Conservation (phyloP, 2,113 vertebrate species). For the Atrichornis clamosus region DNA sequence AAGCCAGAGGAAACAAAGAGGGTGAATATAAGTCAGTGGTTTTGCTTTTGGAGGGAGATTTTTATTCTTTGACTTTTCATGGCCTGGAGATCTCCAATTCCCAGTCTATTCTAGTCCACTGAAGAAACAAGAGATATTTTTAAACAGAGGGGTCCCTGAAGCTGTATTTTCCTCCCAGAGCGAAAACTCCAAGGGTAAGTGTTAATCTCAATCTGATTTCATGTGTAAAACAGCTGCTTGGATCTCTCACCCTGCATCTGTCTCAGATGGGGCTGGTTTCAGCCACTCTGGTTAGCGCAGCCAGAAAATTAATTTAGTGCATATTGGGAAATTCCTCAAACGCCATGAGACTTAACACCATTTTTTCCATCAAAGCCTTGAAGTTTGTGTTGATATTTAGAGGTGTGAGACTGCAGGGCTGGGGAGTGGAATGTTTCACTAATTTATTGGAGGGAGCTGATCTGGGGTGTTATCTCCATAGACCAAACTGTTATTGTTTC, state of each 20-base stretch:
- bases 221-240: slow-evolving; percentile 78
- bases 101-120: neutral
- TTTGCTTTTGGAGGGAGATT: neutral
- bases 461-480: slow-evolving; percentile 41
- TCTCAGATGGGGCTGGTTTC: slow-evolving; percentile 60
- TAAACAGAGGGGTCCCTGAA: neutral
- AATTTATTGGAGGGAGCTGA: slow-evolving; percentile 68
- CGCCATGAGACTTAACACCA: slow-evolving; percentile 77
- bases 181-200: slow-evolving; percentile 18
- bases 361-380: slow-evolving; percentile 71
- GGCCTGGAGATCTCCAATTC: neutral
- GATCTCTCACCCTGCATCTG: slow-evolving; percentile 70
- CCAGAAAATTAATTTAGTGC: slow-evolving; percentile 75
- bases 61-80: neutral
- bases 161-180: neutral
- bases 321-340: slow-evolving; percentile 82
- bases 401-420: slow-evolving; percentile 68
- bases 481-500: slow-evolving; percentile 55
- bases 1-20: neutral
- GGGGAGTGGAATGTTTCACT: slow-evolving; percentile 65
- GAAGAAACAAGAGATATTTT: neutral
- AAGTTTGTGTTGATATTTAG: slow-evolving; percentile 71
- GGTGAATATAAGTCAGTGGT: neutral
- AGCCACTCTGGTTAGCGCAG: slow-evolving; percentile 57
- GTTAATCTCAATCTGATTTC: slow-evolving; percentile 75